Base-by-base conservation (phyloP, 30 jellyfish, hydroid and myxozoan species). In the Aurelia aurita region DNA sequence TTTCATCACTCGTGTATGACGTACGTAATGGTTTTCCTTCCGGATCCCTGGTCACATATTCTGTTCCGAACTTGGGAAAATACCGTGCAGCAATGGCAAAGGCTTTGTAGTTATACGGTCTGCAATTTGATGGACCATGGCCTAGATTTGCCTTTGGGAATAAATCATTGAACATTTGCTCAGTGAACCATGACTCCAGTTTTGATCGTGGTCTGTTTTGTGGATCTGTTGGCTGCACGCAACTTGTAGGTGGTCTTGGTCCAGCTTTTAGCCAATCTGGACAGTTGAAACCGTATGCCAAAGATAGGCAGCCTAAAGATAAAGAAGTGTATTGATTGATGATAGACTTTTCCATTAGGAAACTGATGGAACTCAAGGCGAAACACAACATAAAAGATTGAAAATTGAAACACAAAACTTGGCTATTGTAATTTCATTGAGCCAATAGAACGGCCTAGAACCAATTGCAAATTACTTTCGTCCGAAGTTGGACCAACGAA, bases 41-140 rank as follows among this genome's bases (percentile, higher is more conserved):
- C 22, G 98, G 98, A 45, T 91, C 96, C 31, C 63, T 55, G 5
- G 87, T 23, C 68, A 91, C 98, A 72, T 86, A 63, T 68, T 91
- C 96, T 14, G 96, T 91, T 12, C 98, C 98, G 84, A 91, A 91
- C 69, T 91, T 91, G 14, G 98, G 98, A 69, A 91, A 91, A 55
- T 91, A 91, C 51, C 98, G 74, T 14, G 98, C 96, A 28, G 98
- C 98, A 35, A 91, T 91, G 9, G 29, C 88, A 31, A 91, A 91
- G 13, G 98, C 96, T 75, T 91, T 86, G 85, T 91, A 91, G 86
- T 85, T 91, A 91, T 91, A 91, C 35, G 98, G 98, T 32, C 96
- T 61, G 87, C 98, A 91, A 47, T 91, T 73, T 5, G 96, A 85
- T 53, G 98, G 98, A 16, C 98, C 98, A 27, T 79, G 88, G 1